Evolutionary conservation across 64 coral and sea anemone species (phyloP).

Genomic region (Anthopleura sola): DNA sequence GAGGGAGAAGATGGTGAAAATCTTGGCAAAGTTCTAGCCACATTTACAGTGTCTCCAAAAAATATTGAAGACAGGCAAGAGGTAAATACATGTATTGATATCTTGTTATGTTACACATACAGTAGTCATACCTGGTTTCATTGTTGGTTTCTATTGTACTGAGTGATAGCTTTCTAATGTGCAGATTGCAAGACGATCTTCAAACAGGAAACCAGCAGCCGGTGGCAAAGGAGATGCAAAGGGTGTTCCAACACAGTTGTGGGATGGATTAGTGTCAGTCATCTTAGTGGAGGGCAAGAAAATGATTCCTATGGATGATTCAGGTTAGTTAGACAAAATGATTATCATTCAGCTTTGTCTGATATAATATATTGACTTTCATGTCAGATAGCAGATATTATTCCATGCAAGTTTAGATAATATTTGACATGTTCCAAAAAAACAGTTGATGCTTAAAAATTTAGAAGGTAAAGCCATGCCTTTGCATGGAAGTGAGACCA

Average conservation of each 20-base stretch:
- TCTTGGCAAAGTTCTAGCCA: constrained; percentile 74
- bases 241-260: constrained; percentile 66
- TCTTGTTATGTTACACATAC: no score
- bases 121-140: no score
- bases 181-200: background rate
- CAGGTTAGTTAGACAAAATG: constrained; percentile 58
- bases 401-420: no score
- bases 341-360: no score
- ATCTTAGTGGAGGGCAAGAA: constrained; percentile 95
- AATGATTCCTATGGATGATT: constrained; percentile 99
- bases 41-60: constrained; percentile 79
- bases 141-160: background rate
- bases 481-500: no score
- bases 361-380: no score
- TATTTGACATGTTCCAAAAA: no score
- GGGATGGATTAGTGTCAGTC: constrained; percentile 89
- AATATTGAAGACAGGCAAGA: constrained; percentile 93
- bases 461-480: no score
- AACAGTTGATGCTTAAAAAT: no score
- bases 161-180: background rate
- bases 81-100: constrained; percentile 26
- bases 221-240: constrained; percentile 61
- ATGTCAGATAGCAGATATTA: no score
- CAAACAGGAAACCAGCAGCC: constrained; percentile 16
- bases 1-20: constrained; percentile 85